Percentiles rank a stretch among this genome's conserved stretches.
phyloP scores from a whole-genome alignment of 2,888 invertebrate species.

The Coelopa pilipes region DNA sequence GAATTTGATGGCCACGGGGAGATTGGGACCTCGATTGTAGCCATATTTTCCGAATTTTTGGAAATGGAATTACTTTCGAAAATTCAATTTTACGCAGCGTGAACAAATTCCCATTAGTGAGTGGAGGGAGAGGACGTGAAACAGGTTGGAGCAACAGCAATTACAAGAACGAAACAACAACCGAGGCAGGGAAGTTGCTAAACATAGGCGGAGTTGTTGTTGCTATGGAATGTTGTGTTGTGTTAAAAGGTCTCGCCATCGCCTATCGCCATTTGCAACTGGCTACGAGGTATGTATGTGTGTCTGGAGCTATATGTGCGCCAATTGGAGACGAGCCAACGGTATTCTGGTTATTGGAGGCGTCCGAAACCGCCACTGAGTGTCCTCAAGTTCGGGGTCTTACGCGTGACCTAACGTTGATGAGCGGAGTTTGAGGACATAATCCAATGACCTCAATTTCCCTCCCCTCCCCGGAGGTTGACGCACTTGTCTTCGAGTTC shows the following conservation, averaged over 20 bases:
- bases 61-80: background rate
- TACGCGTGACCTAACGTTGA: no score
- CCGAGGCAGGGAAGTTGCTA: background rate
- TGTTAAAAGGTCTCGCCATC: background rate
- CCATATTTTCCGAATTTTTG: background rate
- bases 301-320: no score
- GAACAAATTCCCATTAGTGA: slow-evolving; percentile 5
- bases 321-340: no score
- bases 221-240: background rate
- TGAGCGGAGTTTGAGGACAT: no score
- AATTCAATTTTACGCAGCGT: slow-evolving; percentile 14
- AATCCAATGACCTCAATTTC: no score
- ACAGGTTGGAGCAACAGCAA: background rate
- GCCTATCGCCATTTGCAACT: no score
- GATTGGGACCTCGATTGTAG: background rate
- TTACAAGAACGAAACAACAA: background rate
- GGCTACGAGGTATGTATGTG: no score
- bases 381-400: no score
- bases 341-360: no score
- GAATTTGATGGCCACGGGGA: background rate
- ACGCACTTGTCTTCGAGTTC: no score
- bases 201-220: background rate
- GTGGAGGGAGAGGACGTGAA: background rate
- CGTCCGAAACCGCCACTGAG: no score
- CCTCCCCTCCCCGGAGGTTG: no score